Evolutionary conservation across 1,140 invertebrate genomes (phyloP), one percentile per base, ranked within the genome.

Genomic region (Conopomorpha cramerella): DNA sequence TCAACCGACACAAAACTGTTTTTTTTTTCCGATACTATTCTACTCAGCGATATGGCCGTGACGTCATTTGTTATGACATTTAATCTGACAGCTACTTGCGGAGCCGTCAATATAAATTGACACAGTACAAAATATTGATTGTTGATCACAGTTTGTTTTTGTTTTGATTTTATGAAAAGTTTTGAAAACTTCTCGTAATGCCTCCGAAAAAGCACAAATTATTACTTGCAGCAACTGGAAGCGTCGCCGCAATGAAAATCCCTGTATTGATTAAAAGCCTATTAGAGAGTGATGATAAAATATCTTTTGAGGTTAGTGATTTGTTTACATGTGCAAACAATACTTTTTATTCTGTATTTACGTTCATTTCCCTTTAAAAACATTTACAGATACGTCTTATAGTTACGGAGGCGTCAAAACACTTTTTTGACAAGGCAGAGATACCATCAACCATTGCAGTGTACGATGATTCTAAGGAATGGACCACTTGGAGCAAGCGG

Each of bases 401-500:
- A 8, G 77, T 90, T 0, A 99, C 97, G 1, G 84, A 95, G 47
- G 76, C 86, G 56, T 85, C 95, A 0, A 84, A 88, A 43, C 91
- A 98, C 71, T 99, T 99, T 63, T 86, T 95, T 41, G 80, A 88
- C 41, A 50, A 76, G 13, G 66, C 79, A 6, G 81, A 88, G 16
- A 39, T 95, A 23, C 78, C 85, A 1, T 19, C 72, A 2, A 56
- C 78, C 3, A 80, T 85, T 26, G 77, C 82, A 49, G 63, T 96
- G 12, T 84, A 86, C 30, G 84, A 83, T 15, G 96, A 99, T 76
- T 79, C 82, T 12, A 87, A 91, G 51, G 97, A 99, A 79, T 99
- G 97, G 96, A 74, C 81, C 1, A 77, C 81, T n/a, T 99, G 96
- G 96, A 85, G 87, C 37, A 82, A 85, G 28, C 80, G 95, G 46